Evolutionary conservation across 1,140 invertebrate species (phyloP).

Genomic region (Pygmarrhopalites habei): DNA sequence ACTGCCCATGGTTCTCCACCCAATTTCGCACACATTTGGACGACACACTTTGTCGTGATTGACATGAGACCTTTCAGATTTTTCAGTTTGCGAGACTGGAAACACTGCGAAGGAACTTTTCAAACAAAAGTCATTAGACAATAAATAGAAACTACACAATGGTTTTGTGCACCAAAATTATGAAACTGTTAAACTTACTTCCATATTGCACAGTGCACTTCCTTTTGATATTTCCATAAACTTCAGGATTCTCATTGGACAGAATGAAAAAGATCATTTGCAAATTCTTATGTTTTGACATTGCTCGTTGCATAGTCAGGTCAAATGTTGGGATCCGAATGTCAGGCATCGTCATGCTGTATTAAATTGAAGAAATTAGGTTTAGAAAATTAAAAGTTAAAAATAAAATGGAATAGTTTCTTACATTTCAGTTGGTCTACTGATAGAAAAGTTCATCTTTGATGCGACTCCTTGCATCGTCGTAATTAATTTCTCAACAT

Average conservation of each 20-base stretch:
- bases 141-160: too few relatives aligned
- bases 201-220: constrained; percentile 65
- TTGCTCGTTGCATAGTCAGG: neutral
- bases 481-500: constrained; percentile 14
- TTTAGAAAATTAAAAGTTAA: constrained; percentile 3
- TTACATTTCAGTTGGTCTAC: constrained; percentile 24
- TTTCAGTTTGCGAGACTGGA: too few relatives aligned
- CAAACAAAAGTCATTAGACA: too few relatives aligned
- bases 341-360: neutral
- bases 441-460: constrained; percentile 18
- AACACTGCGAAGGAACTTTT: too few relatives aligned
- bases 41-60: constrained; percentile 52
- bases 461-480: constrained; percentile 20
- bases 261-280: constrained; percentile 73
- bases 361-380: neutral
- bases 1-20: too few relatives aligned
- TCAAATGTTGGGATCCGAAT: neutral
- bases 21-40: constrained; percentile 56
- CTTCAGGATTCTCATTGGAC: constrained; percentile 69
- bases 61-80: constrained; percentile 39
- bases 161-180: too few relatives aligned
- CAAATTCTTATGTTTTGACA: constrained; percentile 47
- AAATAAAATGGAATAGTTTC: constrained; percentile 3
- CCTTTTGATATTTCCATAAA: constrained; percentile 84
- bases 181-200: constrained; percentile 29